Evolutionary conservation across 2,113 vertebrate species (phyloP), one percentile per base, ranked within the genome.

Genomic region (Thunnus thynnus): DNA sequence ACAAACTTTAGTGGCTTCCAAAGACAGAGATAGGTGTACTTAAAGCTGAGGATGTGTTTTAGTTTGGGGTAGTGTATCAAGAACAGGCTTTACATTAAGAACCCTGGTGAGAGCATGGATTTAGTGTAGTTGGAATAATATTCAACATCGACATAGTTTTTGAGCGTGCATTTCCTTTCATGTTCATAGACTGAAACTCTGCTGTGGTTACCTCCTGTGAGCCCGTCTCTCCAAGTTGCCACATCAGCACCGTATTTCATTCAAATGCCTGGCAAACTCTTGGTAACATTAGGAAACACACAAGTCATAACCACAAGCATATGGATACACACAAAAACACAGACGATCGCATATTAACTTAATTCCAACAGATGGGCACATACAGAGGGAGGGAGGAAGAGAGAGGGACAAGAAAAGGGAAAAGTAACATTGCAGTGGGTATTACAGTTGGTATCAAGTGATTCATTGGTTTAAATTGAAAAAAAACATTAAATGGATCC

Each of bases 181-280:
- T 57, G 68, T 63, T 32, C 7, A 2, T 18, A 16, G 73, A 62
- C 74, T 73, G 18, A 22, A 80, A 57, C 58, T 60, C 25, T 20
- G 65, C 74, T 87, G 90, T 46, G 85, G 86, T 87, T 80, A 72
- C 83, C 65, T 78, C 68, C 85, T 66, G 75, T 80, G 78, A 88
- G 82, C 47, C 36, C 1, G 60, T 72, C 69, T 80, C 69, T 47
- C 58, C 44, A 51, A 80, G 61, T 79, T 85, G 85, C 88, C 78
- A 72, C 80, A 74, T 85, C 85, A 90, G 80, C 82, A 77, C 73
- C 68, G 68, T 72, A 20, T 85, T 85, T 79, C 30, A 83, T 68
- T 80, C 67, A 65, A 74, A 76, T 44, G 64, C 44, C 74, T 67
- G 44, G 71, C 79, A 73, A 60, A 76, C 67, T 63, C 78, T 78